Evolutionary conservation across 1,140 invertebrate species (phyloP), one percentile per base, ranked within the genome.

Genomic region (Eurosta solidaginis): DNA sequence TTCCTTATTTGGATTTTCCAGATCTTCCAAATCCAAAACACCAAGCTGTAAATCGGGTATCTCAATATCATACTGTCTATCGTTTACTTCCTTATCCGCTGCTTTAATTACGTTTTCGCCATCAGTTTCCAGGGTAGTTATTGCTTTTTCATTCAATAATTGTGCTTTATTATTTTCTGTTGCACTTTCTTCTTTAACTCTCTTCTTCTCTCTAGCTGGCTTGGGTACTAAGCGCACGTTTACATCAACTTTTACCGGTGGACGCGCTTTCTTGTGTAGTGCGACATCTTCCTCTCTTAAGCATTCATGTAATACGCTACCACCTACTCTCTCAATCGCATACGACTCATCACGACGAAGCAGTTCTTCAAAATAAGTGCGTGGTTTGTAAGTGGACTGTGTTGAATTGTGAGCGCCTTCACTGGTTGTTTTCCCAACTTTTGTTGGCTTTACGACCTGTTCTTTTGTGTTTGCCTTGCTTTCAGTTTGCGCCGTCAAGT

Each of bases 171-270:
- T n/a, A n/a, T n/a, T n/a, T n/a, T n/a, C n/a, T n/a, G n/a, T n/a
- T n/a, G n/a, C n/a, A n/a, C 17, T 79, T 79, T 88, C 42, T 84
- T 87, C 79, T 89, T 74, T 42, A 3, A 50, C 9, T 52, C 29
- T 52, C 68, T 74, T 20, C 14, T 77, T 63, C 89, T 75, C 54
- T 84, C 78, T 88, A 88, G 78, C 88, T 83, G 89, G 91, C 93
- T 87, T 86, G 73, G 84, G 93, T 86, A 93, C 91, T 84, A 94
- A 88, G 88, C 93, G 93, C 81, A 94, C 92, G 89, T 92, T 94
- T 82, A 94, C 92, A 89, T 94, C 93, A 85, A 94, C 91, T 90
- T 94, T 94, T 84, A 94, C 91, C 78, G 85, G 85, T 63, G 77
- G 73, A 74, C 47, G 63, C 50, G 59, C 22, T 33, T 50, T 47